Evolutionary conservation across 2,797 vertebrate species (phyloP), one percentile per base, ranked within the genome.

Genomic region (Peromyscus melanophrys): DNA sequence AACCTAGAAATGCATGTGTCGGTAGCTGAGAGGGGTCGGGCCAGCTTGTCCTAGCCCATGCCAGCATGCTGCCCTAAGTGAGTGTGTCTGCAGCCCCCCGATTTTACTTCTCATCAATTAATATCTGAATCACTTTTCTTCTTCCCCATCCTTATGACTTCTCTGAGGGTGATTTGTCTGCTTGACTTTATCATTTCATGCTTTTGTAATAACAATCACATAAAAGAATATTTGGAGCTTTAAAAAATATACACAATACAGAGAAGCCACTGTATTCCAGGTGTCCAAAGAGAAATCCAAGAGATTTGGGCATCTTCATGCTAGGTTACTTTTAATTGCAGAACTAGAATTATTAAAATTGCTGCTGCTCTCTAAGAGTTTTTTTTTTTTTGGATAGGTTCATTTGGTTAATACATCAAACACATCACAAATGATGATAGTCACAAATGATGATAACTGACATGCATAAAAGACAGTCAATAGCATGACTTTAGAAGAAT

Each of bases 11-110:
- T 57, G 31, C 67, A 43, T 52, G 13, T 90, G 37, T 83, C 61
- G 23, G 61, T 9, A 31, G 23, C 19, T 13, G 46, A 83, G 29
- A n/a, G 13, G 10, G 0, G 0, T 0, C 17, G 34, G 34, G 7
- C 11, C 21, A 14, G 19, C 43, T 31, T 37, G 31, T 40, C 40
- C 16, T 25, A 46, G 59, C 16, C 21, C 34, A 17, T 43, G 4
- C 8, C 59, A 0, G 0, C 2, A 16, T 19, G n/a, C 31, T 27
- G 34, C 31, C 83, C 43, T 67, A 9, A n/a, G 12, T 6, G 17
- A 13, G 5, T 19, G 37, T 46, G 31, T 31, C 16, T 63, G 40
- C 0, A 0, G 14, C 6, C 59, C 27, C 23, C 59, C 6, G 4
- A 1, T 7, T 63, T 61, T 63, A 9, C 81, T 43, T 61, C 40